Evolutionary conservation across 2,113 vertebrate genomes (phyloP).

Genomic region (Electrona antarctica): DNA sequence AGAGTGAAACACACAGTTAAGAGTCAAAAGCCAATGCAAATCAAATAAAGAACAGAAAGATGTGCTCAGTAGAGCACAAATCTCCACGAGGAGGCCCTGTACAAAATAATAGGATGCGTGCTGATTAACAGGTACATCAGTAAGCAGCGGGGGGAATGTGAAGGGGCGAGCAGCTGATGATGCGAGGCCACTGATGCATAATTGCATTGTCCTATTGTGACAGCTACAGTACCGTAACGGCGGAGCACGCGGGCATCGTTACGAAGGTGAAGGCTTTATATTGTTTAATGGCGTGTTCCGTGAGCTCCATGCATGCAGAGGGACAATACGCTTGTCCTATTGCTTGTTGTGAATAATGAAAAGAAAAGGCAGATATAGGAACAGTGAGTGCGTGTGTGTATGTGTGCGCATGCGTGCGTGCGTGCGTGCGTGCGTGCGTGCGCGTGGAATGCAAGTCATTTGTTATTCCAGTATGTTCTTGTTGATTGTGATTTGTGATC

Average conservation of each 20-base stretch:
- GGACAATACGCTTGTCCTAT: slow-evolving; percentile 36
- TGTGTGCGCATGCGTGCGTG: slow-evolving; percentile 14
- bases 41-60: too few species aligned
- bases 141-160: neutral
- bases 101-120: too few species aligned
- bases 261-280: slow-evolving; percentile 35
- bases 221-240: slow-evolving; percentile 25
- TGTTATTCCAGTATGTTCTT: neutral
- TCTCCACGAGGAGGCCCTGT: too few species aligned
- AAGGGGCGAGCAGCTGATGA: slow-evolving; percentile 11
- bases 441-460: neutral
- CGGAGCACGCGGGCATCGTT: slow-evolving; percentile 2
- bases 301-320: slow-evolving; percentile 13
- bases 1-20: too few species aligned
- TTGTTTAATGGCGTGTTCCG: slow-evolving; percentile 50
- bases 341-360: slow-evolving; percentile 36
- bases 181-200: slow-evolving; percentile 38
- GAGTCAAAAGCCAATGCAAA: too few species aligned
- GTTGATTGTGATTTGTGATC: neutral
- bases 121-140: too few species aligned
- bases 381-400: slow-evolving; percentile 9
- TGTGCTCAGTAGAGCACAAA: too few species aligned
- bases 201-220: slow-evolving; percentile 25
- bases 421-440: slow-evolving; percentile 5
- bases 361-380: slow-evolving; percentile 25